These are phyloP conservation scores for Lasioglossum leucozonium DNA, from an alignment of 2,888 invertebrate genomes.

Conservation along the genomic window DNA sequence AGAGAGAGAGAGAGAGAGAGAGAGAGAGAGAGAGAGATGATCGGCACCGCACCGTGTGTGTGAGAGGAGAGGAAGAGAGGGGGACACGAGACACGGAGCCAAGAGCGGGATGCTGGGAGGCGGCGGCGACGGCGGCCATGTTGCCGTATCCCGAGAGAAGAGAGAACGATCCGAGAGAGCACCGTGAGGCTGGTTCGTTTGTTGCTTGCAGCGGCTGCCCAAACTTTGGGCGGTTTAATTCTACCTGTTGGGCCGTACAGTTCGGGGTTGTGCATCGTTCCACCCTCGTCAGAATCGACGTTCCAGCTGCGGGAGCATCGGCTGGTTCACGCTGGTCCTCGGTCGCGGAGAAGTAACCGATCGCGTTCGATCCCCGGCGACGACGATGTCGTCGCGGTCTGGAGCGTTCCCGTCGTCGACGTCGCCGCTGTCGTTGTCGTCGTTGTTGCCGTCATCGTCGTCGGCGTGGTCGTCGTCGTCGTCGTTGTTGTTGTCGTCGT, in stretches of 20 bases:
- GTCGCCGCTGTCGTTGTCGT: conserved; percentile 80
- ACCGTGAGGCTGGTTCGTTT: conserved; percentile 76
- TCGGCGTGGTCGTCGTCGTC: conserved; percentile 75
- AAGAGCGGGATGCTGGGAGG: conserved; percentile 86
- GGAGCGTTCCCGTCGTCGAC: conserved; percentile 67
- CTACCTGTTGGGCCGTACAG: conserved; percentile 65
- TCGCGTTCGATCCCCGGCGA: conserved; percentile 75
- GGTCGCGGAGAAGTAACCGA: conserved; percentile 75
- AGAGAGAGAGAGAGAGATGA: not conserved
- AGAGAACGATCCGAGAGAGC: conserved; percentile 76
- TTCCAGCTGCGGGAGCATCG: conserved; percentile 15
- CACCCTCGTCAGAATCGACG: conserved; percentile 42
- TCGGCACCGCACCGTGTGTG: conserved; percentile 2
- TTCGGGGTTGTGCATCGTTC: conserved; percentile 63
- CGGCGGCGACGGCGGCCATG: conserved; percentile 89
- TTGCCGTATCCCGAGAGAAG: conserved; percentile 87
- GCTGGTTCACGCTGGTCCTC: conserved; percentile 21
- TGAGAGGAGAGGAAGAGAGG: conserved; percentile 57
- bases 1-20: not conserved
- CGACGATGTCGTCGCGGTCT: conserved; percentile 77
- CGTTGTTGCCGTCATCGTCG: conserved; percentile 74
- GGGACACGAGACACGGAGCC: conserved; percentile 80
- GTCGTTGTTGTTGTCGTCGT: conserved; percentile 64
- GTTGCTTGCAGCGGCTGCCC: conserved; percentile 78
- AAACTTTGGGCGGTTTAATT: conserved; percentile 76